Conservation (phyloP, 2,797 vertebrate species). For the Chelonia mydas region DNA sequence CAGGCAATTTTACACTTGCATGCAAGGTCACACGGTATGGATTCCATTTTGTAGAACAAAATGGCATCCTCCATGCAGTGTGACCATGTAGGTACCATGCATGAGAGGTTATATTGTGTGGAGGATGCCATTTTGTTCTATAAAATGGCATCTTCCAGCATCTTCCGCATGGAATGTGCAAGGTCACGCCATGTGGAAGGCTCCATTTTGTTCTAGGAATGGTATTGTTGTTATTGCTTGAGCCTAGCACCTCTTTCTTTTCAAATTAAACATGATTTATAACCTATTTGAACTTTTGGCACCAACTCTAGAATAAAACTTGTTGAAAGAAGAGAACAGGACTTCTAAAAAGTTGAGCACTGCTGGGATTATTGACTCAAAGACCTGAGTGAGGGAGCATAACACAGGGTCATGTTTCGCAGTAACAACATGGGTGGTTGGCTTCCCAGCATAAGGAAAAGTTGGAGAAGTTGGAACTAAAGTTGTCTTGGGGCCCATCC, state of each 20-base stretch:
- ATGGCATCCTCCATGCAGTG: background rate
- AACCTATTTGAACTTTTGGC: conserved; percentile 63
- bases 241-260: background rate
- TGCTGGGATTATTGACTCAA: conserved; percentile 74
- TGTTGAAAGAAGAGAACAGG: conserved; percentile 65
- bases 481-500: conserved; percentile 58
- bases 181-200: background rate
- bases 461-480: conserved; percentile 63
- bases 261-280: background rate
- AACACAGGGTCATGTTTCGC: conserved; percentile 64
- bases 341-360: conserved; percentile 61
- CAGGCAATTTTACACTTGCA: background rate
- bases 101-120: background rate
- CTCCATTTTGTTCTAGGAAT: background rate
- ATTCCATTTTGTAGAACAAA: no score
- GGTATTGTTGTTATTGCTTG: background rate
- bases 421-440: conserved; percentile 68
- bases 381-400: conserved; percentile 63
- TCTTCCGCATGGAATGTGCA: background rate
- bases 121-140: background rate
- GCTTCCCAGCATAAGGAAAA: conserved; percentile 71
- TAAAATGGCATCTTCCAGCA: background rate
- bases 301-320: conserved; percentile 21
- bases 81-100: background rate
- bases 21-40: background rate